Evolutionary conservation across 2,797 vertebrate genomes (phyloP).

Genomic region (Paguma larvata): DNA sequence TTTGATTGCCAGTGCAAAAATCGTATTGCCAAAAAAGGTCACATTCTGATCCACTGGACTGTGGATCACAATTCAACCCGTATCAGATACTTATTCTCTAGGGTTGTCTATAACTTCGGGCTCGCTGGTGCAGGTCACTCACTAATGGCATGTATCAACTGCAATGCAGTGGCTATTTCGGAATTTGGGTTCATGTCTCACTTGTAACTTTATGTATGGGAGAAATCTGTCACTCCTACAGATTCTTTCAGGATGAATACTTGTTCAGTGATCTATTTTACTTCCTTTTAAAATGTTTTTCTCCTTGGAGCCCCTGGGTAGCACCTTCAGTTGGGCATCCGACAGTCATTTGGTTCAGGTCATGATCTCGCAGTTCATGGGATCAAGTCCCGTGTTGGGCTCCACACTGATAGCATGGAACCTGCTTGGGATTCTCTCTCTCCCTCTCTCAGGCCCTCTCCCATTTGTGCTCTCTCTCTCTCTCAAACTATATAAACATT

Average conservation of each 20-base stretch:
- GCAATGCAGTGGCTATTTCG: not conserved
- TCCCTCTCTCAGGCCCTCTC: too few species aligned
- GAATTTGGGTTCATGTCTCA: not conserved
- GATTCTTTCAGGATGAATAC: not conserved
- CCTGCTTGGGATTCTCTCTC: too few species aligned
- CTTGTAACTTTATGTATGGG: not conserved
- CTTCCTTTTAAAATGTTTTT: conserved; percentile 31
- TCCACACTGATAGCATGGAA: too few species aligned
- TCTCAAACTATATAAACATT: too few species aligned
- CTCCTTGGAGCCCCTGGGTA: too few species aligned
- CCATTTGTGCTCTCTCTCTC: too few species aligned
- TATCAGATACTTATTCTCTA: not conserved
- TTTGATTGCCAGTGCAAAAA: not conserved
- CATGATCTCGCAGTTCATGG: too few species aligned
- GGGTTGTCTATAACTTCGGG: not conserved
- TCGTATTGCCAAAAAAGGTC: not conserved
- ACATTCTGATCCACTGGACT: not conserved
- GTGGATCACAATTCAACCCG: not conserved
- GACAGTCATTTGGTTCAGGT: too few species aligned
- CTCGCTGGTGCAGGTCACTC: not conserved
- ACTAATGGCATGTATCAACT: not conserved
- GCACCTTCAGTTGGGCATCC: too few species aligned
- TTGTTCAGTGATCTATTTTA: not conserved
- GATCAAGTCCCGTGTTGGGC: too few species aligned
- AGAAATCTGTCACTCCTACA: not conserved